These are phyloP conservation scores for Lasius fuliginosus DNA, from an alignment of 2,888 invertebrate genomes.

Conservation along the genomic window DNA sequence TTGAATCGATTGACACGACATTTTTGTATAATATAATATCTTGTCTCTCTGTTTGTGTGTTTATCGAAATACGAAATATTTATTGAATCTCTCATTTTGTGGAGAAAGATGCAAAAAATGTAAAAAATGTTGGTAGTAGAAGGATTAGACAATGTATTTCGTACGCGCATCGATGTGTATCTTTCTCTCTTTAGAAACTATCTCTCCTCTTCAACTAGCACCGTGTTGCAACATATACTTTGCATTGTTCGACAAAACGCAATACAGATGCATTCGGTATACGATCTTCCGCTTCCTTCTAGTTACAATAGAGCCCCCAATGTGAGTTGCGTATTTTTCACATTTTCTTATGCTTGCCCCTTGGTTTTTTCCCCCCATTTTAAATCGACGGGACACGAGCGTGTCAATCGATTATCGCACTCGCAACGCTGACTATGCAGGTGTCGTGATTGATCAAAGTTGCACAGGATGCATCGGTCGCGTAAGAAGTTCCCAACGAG, in stretches of 20 bases:
- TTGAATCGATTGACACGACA: background rate
- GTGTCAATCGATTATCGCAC: slow-evolving; percentile 65
- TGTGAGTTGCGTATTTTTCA: slow-evolving; percentile 30
- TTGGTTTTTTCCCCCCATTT: slow-evolving; percentile 14
- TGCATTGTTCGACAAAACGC: slow-evolving; percentile 9
- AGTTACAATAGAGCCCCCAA: slow-evolving; percentile 17
- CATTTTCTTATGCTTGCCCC: background rate
- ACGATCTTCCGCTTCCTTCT: slow-evolving; percentile 39
- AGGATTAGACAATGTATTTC: background rate
- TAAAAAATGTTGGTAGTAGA: background rate
- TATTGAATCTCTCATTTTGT: background rate
- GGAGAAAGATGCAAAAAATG: background rate
- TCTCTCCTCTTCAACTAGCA: slow-evolving; percentile 10
- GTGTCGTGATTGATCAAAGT: slow-evolving; percentile 57
- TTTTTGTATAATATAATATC: background rate
- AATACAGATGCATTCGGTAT: slow-evolving; percentile 25
- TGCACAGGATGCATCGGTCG: slow-evolving; percentile 38
- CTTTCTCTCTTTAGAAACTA: background rate
- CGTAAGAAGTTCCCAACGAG: slow-evolving; percentile 33
- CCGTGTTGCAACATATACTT: slow-evolving; percentile 19
- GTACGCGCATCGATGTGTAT: background rate
- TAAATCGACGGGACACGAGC: slow-evolving; percentile 51
- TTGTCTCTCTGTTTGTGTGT: background rate
- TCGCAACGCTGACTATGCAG: slow-evolving; percentile 57
- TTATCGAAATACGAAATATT: background rate